Percentiles rank a stretch among this genome's conserved stretches.
These are phyloP conservation scores for Melinaea menophilus DNA, from an alignment of 2,888 invertebrate genomes.

Conservation along the genomic window DNA sequence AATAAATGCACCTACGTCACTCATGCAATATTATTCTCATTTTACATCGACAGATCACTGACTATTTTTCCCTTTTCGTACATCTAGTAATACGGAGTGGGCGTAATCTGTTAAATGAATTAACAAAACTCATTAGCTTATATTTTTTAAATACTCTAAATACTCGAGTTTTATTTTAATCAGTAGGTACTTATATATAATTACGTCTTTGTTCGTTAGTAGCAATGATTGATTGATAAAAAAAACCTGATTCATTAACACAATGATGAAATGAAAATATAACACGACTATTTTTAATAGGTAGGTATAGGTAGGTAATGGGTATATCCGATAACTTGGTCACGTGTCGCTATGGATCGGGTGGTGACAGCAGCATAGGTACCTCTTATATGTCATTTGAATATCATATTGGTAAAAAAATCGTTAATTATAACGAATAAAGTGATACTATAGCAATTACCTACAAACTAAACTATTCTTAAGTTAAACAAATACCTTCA, in stretches of 20 bases:
- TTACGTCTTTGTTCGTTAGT: conserved; percentile 25
- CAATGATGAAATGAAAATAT: conserved; percentile 17
- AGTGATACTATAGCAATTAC: too few species aligned
- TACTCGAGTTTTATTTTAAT: neutral
- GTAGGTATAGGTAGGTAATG: conserved; percentile 16
- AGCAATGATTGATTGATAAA: conserved; percentile 23
- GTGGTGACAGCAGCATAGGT: too few species aligned
- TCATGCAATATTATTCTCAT: conserved; percentile 2
- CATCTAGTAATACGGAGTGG: conserved; percentile 20
- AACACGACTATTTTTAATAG: conserved; percentile 27
- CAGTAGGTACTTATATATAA: conserved; percentile 10
- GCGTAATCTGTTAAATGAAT: conserved; percentile 17
- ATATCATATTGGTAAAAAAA: too few species aligned
- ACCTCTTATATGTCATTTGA: too few species aligned
- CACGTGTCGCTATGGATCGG: conserved; percentile 13
- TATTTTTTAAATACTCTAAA: conserved; percentile 1
- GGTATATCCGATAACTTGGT: conserved; percentile 13
- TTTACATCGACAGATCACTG: conserved; percentile 3
- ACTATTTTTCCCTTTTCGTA: conserved; percentile 24
- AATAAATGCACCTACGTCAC: conserved; percentile 9
- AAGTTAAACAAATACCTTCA: too few species aligned
- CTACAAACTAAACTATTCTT: too few species aligned
- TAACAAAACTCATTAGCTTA: conserved; percentile 10
- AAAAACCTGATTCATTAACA: conserved; percentile 13
- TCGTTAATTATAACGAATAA: too few species aligned